Evolutionary conservation across 2,797 vertebrate species (phyloP).

Genomic region (Lepilemur septentrionalis): DNA sequence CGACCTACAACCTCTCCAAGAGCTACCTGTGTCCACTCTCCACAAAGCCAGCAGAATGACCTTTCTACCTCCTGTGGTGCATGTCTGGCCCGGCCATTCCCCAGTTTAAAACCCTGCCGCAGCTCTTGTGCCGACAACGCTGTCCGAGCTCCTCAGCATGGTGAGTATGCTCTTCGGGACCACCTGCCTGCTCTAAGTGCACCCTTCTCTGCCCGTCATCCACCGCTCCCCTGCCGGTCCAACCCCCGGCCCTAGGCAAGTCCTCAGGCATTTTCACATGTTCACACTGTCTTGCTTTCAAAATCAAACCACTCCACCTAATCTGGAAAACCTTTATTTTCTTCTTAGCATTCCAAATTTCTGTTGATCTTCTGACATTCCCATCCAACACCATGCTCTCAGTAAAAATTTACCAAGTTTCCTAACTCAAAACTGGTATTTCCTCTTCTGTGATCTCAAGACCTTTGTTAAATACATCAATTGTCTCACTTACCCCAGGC

Average conservation of each 20-base stretch:
- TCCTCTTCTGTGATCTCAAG: neutral
- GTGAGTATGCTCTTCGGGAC: accelerated
- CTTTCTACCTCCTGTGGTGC: neutral
- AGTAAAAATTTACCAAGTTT: neutral
- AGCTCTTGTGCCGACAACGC: neutral
- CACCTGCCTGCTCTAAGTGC: neutral
- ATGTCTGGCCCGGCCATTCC: neutral
- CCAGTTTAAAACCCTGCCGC: neutral
- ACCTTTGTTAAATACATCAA: neutral
- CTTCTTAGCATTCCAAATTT: neutral
- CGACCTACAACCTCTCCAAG: neutral
- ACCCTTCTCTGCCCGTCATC: neutral
- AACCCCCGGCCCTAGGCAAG: neutral
- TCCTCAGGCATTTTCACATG: neutral
- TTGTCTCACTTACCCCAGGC: neutral
- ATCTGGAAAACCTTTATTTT: neutral
- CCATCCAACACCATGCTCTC: neutral
- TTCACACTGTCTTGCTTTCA: neutral
- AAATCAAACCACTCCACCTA: neutral
- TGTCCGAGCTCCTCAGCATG: neutral
- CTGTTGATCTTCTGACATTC: neutral
- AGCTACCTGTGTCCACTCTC: neutral
- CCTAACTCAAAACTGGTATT: neutral
- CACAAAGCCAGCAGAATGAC: neutral
- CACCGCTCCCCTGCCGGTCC: neutral